Percentiles rank a stretch among this genome's conserved stretches.
phyloP scores from a whole-genome alignment of 1,140 invertebrate species.

The Diabrotica virgifera region DNA sequence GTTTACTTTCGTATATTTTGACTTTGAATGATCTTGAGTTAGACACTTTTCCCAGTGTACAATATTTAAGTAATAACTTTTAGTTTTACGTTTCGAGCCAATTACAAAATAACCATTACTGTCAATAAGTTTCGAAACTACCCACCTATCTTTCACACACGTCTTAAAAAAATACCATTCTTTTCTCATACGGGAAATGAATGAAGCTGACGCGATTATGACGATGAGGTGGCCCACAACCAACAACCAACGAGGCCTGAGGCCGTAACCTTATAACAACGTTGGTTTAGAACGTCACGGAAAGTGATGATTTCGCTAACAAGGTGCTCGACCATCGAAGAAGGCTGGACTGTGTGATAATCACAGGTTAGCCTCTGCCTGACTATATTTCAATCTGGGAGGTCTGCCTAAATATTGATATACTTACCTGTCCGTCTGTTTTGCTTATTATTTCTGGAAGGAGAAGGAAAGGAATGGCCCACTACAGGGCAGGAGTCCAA shows the following conservation, averaged over 20 bases:
- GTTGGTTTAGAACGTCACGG: slow-evolving; percentile 27
- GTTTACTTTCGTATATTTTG: no score
- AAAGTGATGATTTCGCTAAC: slow-evolving; percentile 41
- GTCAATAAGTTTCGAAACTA: no score
- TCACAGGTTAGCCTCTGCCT: slow-evolving; percentile 30
- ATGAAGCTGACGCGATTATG: background rate
- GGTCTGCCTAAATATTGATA: slow-evolving; percentile 30
- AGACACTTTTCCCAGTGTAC: no score
- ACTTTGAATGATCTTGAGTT: no score
- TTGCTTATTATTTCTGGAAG: background rate
- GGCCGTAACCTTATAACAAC: slow-evolving; percentile 4
- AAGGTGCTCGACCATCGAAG: slow-evolving; percentile 34
- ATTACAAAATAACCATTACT: no score
- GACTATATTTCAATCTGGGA: slow-evolving; percentile 38
- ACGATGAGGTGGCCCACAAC: background rate
- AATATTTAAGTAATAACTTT: no score
- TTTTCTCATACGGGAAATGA: slow-evolving; percentile 8
- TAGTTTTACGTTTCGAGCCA: no score
- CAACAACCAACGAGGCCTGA: background rate
- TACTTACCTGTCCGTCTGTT: slow-evolving; percentile 8
- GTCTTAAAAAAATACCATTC: no score
- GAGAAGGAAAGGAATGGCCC: background rate
- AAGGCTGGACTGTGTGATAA: slow-evolving; percentile 34
- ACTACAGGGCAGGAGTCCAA: no score
- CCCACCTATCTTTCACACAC: no score